Evolutionary conservation across 2,888 invertebrate genomes (phyloP).

Genomic region (Drosophila flavopinicola): DNA sequence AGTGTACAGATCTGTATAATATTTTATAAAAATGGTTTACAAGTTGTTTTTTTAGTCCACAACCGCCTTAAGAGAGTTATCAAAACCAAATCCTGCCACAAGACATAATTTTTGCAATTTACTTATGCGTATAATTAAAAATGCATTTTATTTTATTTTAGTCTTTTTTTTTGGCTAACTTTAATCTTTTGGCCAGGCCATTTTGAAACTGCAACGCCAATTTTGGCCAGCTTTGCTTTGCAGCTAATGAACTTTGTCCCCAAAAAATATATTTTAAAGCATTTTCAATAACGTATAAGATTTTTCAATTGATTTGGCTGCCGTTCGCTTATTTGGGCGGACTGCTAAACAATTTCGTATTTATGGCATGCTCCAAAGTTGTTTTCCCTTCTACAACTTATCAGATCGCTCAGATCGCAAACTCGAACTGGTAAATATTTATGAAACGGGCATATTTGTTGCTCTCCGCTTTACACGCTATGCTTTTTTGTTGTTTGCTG

Average conservation of each 20-base stretch:
- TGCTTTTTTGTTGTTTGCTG: too few species aligned
- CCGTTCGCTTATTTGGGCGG: conserved; percentile 52
- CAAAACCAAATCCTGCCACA: background rate
- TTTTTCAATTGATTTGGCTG: conserved; percentile 49
- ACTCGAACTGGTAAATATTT: conserved; percentile 63
- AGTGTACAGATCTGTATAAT: too few species aligned
- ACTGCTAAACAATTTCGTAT: conserved; percentile 24
- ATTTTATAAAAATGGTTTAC: too few species aligned
- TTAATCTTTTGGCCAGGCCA: conserved; percentile 21
- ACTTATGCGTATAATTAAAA: conserved; percentile 10
- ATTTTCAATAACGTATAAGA: conserved; percentile 50
- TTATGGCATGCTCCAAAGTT: conserved; percentile 70
- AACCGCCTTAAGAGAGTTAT: background rate
- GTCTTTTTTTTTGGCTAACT: conserved; percentile 69
- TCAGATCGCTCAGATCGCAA: conserved; percentile 56
- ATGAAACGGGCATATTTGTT: conserved; percentile 60
- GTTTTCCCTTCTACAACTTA: conserved; percentile 72
- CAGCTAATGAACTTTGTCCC: conserved; percentile 45
- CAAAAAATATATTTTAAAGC: conserved; percentile 38
- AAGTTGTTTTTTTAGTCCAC: too few species aligned
- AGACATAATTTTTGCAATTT: background rate
- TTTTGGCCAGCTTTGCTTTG: conserved; percentile 25
- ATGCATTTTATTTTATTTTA: background rate
- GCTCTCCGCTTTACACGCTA: background rate
- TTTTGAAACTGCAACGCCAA: conserved; percentile 12